These are phyloP conservation scores for Tokudaia muenninki DNA, from an alignment of 2,797 vertebrate genomes.

Conservation along the genomic window DNA sequence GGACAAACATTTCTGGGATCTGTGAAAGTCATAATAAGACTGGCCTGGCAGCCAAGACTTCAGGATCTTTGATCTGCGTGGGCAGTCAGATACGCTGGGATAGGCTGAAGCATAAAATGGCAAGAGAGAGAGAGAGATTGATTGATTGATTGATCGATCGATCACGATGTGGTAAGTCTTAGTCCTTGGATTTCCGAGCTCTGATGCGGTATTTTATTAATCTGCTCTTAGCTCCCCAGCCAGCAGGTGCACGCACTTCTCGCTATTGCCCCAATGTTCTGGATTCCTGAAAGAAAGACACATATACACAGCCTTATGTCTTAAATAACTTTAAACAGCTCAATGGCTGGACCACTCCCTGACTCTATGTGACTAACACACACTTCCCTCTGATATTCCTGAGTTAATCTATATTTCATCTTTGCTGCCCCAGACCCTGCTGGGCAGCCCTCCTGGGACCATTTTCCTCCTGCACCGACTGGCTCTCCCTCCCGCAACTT, in stretches of 20 bases:
- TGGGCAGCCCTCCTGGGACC: background rate
- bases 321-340: background rate
- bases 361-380: background rate
- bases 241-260: fast-evolving
- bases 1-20: conserved; percentile 27
- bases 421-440: background rate
- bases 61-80: background rate
- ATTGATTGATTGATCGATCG: too few relatives aligned
- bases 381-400: background rate
- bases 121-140: background rate
- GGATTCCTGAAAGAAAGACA: background rate
- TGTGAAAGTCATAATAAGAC: background rate
- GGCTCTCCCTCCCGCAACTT: background rate
- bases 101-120: background rate
- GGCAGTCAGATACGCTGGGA: background rate
- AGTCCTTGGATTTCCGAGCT: conserved; percentile 4
- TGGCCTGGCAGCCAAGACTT: background rate
- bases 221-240: background rate
- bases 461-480: background rate
- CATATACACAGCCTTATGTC: background rate
- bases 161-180: background rate
- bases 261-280: background rate
- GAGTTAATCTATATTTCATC: background rate
- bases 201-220: background rate
- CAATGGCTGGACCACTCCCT: background rate